Percentiles rank a stretch among this genome's conserved stretches.
Conservation (phyloP, 2,113 vertebrate genomes). For the Opisthocomus hoazin region DNA sequence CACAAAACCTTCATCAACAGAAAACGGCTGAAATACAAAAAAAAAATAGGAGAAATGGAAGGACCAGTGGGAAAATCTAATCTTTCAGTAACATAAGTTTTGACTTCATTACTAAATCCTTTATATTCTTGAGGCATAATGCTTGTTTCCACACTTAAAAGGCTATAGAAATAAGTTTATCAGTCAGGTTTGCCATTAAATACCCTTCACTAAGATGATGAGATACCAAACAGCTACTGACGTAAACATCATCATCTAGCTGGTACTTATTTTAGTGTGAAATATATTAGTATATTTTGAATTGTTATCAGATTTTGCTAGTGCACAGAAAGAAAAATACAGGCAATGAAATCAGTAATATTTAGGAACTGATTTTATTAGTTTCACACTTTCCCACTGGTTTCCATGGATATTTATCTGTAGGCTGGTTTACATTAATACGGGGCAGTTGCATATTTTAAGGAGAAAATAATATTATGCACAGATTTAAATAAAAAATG, state of each 20-base stretch:
- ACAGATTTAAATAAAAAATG: neutral
- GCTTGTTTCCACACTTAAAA: neutral
- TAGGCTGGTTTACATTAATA: neutral
- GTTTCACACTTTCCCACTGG: neutral
- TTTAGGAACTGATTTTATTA: neutral
- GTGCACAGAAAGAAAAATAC: neutral
- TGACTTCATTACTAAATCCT: neutral
- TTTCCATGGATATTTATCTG: conserved; percentile 37
- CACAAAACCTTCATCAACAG: neutral
- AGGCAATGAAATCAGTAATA: neutral
- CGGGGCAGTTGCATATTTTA: neutral
- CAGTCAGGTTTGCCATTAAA: neutral
- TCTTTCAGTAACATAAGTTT: neutral
- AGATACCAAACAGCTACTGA: neutral
- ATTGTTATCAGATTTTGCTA: neutral
- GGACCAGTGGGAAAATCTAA: neutral
- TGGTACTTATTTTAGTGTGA: neutral
- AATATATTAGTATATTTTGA: neutral
- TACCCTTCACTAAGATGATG: neutral
- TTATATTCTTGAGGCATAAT: neutral
- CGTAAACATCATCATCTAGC: neutral
- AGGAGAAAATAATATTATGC: neutral
- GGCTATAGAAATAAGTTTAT: neutral
- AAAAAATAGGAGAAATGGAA: neutral
- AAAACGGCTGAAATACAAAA: neutral